Evolutionary conservation across 2,888 invertebrate species (phyloP), one percentile per base, ranked within the genome.

Genomic region (Silvanus unidentatus): DNA sequence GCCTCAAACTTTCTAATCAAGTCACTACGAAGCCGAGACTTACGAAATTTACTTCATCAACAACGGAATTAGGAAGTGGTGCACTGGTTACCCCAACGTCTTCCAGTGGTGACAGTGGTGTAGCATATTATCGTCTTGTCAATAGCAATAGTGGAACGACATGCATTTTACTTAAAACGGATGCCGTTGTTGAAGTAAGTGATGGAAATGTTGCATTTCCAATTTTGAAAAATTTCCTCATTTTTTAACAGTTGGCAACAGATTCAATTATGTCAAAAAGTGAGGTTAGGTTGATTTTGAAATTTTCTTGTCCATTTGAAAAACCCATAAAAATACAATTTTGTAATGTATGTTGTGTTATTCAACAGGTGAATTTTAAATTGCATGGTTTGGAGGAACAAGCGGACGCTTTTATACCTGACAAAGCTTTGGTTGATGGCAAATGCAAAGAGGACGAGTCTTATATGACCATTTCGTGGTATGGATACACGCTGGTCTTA

Each of bases 161-260:
- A 0, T 90, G 90, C 63, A 88, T 90, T 53, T 72, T 90, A 16
- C 75, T 90, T 22, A 80, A 80, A 53, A 85, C 86, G 14, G 90
- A 90, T 65, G 89, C 85, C 0, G 69, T 89, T 3, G 77, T 90
- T 30, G 71, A 71, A 62, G 71, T 70, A 57, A 53, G 42, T 32
- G 8, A 36, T 29, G 9, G 16, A 40, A 34, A 30, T 8, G 29
- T 40, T 2, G 15, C 4, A 22, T 22, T 22, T 22, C 22, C 22
- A 3, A 22, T 5, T 22, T 22, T 22, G n/a, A n/a, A n/a, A 22
- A 22, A 22, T 22, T 22, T 8, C 3, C 4, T 22, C 8, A 22
- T 22, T 22, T 22, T 22, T 22, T 22, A 22, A 22, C 22, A 5
- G 22, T 22, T 22, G 22, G 22, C 22, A 22, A 22, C 22, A 22